Conservation (phyloP, 2,888 invertebrate genomes). For the Busseola fusca region DNA sequence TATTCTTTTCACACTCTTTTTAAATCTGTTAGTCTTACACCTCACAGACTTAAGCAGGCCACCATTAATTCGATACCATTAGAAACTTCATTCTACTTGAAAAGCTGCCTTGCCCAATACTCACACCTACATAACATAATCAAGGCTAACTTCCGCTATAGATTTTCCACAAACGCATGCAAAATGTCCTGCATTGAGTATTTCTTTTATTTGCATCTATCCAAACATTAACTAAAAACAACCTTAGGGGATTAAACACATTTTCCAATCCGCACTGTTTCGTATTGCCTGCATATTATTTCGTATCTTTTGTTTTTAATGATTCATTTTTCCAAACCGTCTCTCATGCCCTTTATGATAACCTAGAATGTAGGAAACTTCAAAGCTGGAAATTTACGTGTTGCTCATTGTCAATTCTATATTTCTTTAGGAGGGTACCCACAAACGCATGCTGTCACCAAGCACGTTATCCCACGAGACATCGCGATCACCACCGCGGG, state of each 20-base stretch:
- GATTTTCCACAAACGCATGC: conserved; percentile 30
- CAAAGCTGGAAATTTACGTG: neutral
- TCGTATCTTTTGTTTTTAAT: neutral
- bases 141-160: neutral
- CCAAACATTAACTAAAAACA: neutral
- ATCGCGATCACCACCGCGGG: conserved; percentile 91
- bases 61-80: conserved; percentile 8
- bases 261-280: conserved; percentile 28
- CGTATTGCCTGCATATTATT: conserved; percentile 39
- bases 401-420: conserved; percentile 14
- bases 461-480: conserved; percentile 92
- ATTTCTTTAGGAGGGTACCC: conserved; percentile 90
- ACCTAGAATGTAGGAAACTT: conserved; percentile 25
- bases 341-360: conserved; percentile 11
- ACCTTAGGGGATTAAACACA: conserved; percentile 2
- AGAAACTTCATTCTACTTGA: conserved; percentile 2
- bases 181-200: conserved; percentile 16
- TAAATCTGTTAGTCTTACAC: conserved; percentile 16
- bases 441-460: conserved; percentile 92
- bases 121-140: conserved; percentile 9
- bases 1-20: neutral
- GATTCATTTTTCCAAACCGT: conserved; percentile 4
- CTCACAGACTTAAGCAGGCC: conserved; percentile 7
- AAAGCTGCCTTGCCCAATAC: conserved; percentile 1
- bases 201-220: conserved; percentile 1